Base-by-base conservation (phyloP, 2,888 invertebrate species). In the Xestoiulus laeticollis region DNA sequence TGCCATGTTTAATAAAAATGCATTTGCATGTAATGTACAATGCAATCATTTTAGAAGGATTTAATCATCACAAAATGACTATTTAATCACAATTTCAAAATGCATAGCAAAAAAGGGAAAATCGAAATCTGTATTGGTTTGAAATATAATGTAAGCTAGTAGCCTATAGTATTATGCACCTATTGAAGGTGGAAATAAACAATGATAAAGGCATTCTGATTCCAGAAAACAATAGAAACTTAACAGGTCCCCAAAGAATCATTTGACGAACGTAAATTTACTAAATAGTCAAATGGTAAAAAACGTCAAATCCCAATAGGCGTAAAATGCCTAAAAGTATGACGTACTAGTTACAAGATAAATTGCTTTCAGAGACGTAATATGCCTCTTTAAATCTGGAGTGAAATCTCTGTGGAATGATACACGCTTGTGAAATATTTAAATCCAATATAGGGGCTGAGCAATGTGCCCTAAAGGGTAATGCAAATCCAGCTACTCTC, bases 201-300 rank as follows among this genome's bases (percentile, higher is more conserved):
- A 78, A 78, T 48, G 78, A 78, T 26, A 30, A 78, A 32, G 30
- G 78, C 26, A 26, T 4, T 14, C 16, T 32, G 30, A 30, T 78
- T 30, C 78, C 30, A 78, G 14, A 78, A 78, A 78, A 78, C 78
- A 78, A 78, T 30, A 78, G 78, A 78, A 78, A 78, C 12, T 22
- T 22, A 78, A 78, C 5, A 16, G 30, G 14, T 30, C 78, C 78
- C 78, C 0, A 30, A 78, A 30, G 78, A 78, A 78, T 14, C 30
- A 32, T 78, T 78, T 78, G 78, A 78, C 78, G 78, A 30, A 30
- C 30, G 14, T 30, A 14, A 30, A 78, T 78, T 78, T 78, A 30
- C 78, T 78, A 78, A 78, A 78, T 78, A 14, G 30, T 0, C 16
- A 78, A 78, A 78, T 30, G 30, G 22, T 10, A 32, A 32, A 30